phyloP scores from a whole-genome alignment of 2,797 vertebrate genomes.

The Anguilla pacifica region DNA sequence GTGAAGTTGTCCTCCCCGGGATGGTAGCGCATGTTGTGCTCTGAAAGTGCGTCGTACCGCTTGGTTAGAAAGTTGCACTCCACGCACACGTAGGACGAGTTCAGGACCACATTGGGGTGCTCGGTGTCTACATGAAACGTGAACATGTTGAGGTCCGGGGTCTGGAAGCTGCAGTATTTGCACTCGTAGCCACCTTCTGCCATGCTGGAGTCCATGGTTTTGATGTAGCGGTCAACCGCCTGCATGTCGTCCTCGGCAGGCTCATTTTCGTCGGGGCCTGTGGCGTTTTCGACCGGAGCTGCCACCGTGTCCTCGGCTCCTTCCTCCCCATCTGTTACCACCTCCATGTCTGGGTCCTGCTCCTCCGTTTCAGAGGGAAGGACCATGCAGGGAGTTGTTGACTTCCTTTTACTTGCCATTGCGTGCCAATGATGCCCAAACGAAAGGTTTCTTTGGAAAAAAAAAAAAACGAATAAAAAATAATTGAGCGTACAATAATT shows the following conservation, averaged over 20 bases:
- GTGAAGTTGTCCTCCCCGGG: conserved; percentile 81
- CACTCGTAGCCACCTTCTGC: conserved; percentile 88
- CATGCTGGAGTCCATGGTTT: conserved; percentile 43
- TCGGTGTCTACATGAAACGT: conserved; percentile 88
- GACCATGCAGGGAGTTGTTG: conserved; percentile 81
- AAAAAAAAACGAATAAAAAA: neutral
- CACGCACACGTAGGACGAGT: conserved; percentile 87
- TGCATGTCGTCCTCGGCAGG: conserved; percentile 71
- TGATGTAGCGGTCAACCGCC: conserved; percentile 47
- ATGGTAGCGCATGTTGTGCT: conserved; percentile 83
- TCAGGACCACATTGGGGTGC: conserved; percentile 83
- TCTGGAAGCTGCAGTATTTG: conserved; percentile 92
- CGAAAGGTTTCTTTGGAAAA: conserved; percentile 38
- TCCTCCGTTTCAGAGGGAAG: conserved; percentile 65
- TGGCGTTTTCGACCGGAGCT: conserved; percentile 61
- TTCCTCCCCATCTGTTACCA: conserved; percentile 70
- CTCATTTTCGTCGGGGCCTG: conserved; percentile 64
- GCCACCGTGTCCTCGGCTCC: conserved; percentile 60
- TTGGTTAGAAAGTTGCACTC: conserved; percentile 93
- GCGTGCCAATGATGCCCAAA: conserved; percentile 34
- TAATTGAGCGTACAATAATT: too few relatives aligned
- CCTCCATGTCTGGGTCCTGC: conserved; percentile 71
- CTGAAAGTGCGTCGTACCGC: conserved; percentile 82
- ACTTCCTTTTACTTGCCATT: conserved; percentile 83
- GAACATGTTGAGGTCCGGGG: conserved; percentile 88